Evolutionary conservation across 2,113 vertebrate species (phyloP).

Genomic region (Lampris incognitus): DNA sequence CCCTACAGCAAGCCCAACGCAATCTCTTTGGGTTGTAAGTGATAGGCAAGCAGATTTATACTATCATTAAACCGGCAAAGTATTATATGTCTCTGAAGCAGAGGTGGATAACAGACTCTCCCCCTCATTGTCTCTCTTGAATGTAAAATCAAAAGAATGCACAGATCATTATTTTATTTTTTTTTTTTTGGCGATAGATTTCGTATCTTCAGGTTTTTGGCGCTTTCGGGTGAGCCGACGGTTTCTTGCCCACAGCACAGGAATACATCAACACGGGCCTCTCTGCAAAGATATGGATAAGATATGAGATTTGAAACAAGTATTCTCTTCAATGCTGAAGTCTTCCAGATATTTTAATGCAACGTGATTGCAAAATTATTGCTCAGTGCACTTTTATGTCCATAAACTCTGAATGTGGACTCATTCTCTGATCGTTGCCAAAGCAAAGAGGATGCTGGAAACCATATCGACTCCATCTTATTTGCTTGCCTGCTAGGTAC

Average conservation of each 20-base stretch:
- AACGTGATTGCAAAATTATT: conserved; percentile 46
- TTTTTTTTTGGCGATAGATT: conserved; percentile 20
- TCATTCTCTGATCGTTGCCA: conserved; percentile 43
- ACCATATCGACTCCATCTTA: not conserved
- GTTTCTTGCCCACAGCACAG: conserved; percentile 36
- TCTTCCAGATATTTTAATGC: not conserved
- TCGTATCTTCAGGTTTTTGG: conserved; percentile 37
- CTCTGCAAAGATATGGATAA: conserved; percentile 42
- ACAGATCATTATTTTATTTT: not conserved
- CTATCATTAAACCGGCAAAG: conserved; percentile 45
- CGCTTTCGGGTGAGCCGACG: conserved; percentile 37
- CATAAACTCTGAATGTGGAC: conserved; percentile 40
- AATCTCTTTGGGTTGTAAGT: conserved; percentile 52
- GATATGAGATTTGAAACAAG: conserved; percentile 25
- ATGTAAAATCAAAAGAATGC: conserved; percentile 48
- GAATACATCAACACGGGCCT: conserved; percentile 46
- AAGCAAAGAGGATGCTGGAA: conserved; percentile 39
- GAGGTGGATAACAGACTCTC: conserved; percentile 25
- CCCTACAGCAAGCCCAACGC: conserved; percentile 36
- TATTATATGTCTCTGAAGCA: conserved; percentile 34
- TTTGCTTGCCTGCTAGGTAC: conserved; percentile 20
- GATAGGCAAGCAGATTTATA: conserved; percentile 47
- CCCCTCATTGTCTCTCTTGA: conserved; percentile 46
- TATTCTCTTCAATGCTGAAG: conserved; percentile 12
- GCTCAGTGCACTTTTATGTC: conserved; percentile 24